These are phyloP conservation scores for Mesembrinibis cayennensis DNA, from an alignment of 2,113 vertebrate species.

Conservation along the genomic window DNA sequence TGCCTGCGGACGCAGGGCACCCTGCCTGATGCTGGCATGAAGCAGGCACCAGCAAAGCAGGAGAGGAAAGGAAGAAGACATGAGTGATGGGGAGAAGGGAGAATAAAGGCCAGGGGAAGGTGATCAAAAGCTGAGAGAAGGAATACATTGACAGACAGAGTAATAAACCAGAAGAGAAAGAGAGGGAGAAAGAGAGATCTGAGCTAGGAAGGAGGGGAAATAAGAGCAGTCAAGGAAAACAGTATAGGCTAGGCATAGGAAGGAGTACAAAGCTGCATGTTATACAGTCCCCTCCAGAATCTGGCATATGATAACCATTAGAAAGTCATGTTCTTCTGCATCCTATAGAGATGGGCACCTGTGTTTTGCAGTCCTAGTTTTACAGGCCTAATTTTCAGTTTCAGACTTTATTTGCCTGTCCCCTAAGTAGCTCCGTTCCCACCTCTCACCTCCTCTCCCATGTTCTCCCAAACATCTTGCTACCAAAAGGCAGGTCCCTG, in stretches of 20 bases:
- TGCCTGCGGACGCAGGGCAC: not conserved
- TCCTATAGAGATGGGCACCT: not conserved
- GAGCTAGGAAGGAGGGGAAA: not conserved
- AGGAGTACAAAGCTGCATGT: not conserved
- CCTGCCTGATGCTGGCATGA: not conserved
- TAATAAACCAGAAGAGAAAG: not conserved
- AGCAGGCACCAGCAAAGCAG: not conserved
- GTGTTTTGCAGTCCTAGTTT: not conserved
- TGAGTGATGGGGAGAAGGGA: too few relatives aligned
- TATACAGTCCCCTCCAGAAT: not conserved
- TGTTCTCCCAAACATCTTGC: not conserved
- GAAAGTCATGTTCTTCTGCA: not conserved
- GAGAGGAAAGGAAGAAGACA: not conserved
- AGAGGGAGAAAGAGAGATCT: not conserved
- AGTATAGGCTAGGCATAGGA: not conserved
- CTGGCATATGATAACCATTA: fast-evolving
- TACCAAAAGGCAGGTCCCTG: not conserved
- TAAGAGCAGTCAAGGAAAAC: not conserved
- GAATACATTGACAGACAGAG: not conserved
- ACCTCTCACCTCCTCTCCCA: not conserved
- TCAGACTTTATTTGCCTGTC: not conserved
- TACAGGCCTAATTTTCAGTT: not conserved
- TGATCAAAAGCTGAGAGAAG: not conserved
- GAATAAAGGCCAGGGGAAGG: not conserved
- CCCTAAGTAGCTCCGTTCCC: not conserved